phyloP scores from a whole-genome alignment of 2,797 vertebrate genomes.

The Zalophus californianus region DNA sequence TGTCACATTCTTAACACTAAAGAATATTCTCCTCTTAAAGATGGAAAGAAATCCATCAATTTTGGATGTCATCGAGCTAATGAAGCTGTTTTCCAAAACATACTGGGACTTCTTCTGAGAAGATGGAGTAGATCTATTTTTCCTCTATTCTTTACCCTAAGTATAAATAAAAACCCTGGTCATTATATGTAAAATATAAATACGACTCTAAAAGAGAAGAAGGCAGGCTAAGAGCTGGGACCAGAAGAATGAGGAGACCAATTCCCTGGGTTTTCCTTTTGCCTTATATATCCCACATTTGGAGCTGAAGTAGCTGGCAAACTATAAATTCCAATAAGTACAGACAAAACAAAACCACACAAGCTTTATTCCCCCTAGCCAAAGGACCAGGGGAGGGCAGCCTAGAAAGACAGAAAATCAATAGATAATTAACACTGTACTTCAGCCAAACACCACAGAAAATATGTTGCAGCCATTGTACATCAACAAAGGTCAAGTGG shows the following conservation, averaged over 20 bases:
- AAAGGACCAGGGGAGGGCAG: not conserved
- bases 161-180: not conserved
- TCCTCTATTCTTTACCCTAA: not conserved
- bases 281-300: not conserved
- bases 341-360: not conserved
- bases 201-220: not conserved
- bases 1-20: not conserved
- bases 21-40: not conserved
- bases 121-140: not conserved
- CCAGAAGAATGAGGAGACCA: not conserved
- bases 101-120: not conserved
- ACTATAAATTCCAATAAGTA: not conserved
- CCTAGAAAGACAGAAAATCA: not conserved
- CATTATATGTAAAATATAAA: not conserved
- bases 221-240: not conserved
- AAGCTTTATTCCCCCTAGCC: not conserved
- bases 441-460: not conserved
- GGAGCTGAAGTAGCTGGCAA: not conserved
- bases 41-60: not conserved
- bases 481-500: not conserved
- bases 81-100: not conserved
- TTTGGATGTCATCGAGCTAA: not conserved
- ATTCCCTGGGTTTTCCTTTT: not conserved
- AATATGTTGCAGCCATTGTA: not conserved
- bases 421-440: not conserved